Percentiles rank a stretch among this genome's conserved stretches.
Evolutionary conservation across 2,113 vertebrate species (phyloP).

Genomic region (Myodes glareolus): DNA sequence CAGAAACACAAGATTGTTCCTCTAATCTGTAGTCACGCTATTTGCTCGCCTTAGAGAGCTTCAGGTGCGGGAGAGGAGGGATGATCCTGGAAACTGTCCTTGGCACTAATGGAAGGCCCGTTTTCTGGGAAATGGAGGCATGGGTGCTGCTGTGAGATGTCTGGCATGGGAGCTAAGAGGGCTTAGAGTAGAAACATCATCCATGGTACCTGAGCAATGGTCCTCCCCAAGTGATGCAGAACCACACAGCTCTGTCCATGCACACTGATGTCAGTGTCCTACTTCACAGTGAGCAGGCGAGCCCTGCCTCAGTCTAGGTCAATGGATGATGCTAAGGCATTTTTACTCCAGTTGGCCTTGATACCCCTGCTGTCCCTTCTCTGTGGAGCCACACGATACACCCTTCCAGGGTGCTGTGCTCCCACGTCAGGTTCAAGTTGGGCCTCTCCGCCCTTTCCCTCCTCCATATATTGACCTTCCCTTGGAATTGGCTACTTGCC

Average conservation of each 20-base stretch:
- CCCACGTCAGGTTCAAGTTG: rapidly evolving
- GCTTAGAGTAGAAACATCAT: not conserved
- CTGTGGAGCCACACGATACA: not conserved
- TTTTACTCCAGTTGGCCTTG: not conserved
- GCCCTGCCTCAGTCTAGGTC: not conserved
- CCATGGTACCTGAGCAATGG: not conserved
- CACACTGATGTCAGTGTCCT: not conserved
- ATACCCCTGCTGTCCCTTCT: not conserved
- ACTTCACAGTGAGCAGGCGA: not conserved
- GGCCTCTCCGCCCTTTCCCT: not conserved
- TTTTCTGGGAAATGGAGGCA: slow-evolving; percentile 16
- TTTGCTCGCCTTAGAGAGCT: not conserved
- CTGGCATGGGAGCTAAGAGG: slow-evolving; percentile 22
- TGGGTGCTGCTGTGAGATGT: not conserved
- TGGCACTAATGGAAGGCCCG: not conserved
- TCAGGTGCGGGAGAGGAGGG: not conserved
- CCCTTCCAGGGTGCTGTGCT: not conserved
- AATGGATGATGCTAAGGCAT: not conserved
- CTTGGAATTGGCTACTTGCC: not conserved
- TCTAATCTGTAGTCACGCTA: slow-evolving; percentile 37
- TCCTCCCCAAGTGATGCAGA: not conserved
- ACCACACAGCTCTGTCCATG: not conserved
- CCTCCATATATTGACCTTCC: not conserved
- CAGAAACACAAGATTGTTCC: slow-evolving; percentile 17
- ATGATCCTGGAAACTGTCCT: slow-evolving; percentile 30